Conservation (phyloP, 1,140 invertebrate genomes). For the Drosophila tani region DNA sequence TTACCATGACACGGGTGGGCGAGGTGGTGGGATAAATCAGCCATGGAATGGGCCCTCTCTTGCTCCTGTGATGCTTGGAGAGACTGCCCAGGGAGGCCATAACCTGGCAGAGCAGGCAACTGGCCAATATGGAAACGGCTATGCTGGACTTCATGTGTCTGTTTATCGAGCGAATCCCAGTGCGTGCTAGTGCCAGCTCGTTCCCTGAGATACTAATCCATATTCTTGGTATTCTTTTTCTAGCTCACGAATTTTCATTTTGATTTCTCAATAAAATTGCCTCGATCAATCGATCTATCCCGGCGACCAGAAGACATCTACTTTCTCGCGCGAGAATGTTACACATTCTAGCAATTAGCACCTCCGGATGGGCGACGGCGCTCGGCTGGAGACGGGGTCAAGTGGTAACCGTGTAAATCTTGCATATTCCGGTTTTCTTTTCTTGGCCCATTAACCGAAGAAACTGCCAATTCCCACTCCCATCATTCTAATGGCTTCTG, state of each 20-base stretch:
- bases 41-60: slow-evolving; percentile 67
- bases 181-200: slow-evolving; percentile 49
- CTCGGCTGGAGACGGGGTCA: slow-evolving; percentile 35
- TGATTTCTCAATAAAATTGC: slow-evolving; percentile 33
- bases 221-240: slow-evolving; percentile 39
- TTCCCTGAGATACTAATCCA: slow-evolving; percentile 30
- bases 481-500: slow-evolving; percentile 1
- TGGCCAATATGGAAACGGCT: slow-evolving; percentile 1
- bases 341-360: slow-evolving; percentile 74
- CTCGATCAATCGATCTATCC: slow-evolving; percentile 4
- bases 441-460: slow-evolving; percentile 6
- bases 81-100: slow-evolving; percentile 35
- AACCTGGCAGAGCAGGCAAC: slow-evolving; percentile 11
- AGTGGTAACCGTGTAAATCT: slow-evolving; percentile 71
- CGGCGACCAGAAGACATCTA: slow-evolving; percentile 22
- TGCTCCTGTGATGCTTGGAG: slow-evolving; percentile 59
- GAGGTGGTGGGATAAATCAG: slow-evolving; percentile 75
- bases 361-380: slow-evolving; percentile 24
- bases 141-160: slow-evolving; percentile 55
- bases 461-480: slow-evolving; percentile 32
- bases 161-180: slow-evolving; percentile 16
- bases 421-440: slow-evolving; percentile 70
- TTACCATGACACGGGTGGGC: slow-evolving; percentile 76
- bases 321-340: slow-evolving; percentile 65
- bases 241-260: slow-evolving; percentile 26